These are phyloP conservation scores for Tethea ocularis DNA, from an alignment of 2,888 invertebrate species.

Conservation along the genomic window DNA sequence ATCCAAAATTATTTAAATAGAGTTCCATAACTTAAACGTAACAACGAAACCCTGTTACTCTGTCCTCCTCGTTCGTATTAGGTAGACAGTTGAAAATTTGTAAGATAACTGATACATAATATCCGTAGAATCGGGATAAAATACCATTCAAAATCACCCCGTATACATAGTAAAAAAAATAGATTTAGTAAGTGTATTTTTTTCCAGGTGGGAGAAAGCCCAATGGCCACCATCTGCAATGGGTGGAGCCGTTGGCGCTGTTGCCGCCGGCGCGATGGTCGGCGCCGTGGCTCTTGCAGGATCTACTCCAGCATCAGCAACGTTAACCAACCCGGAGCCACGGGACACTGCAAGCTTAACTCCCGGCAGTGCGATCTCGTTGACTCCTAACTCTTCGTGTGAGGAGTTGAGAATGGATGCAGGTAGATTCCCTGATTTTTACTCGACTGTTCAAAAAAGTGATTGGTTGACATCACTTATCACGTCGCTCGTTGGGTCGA, in stretches of 20 bases:
- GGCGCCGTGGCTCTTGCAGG: slow-evolving; percentile 79
- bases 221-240: slow-evolving; percentile 76
- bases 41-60: too few relatives aligned
- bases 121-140: too few relatives aligned
- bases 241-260: slow-evolving; percentile 71
- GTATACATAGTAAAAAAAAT: too few relatives aligned
- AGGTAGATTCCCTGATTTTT: slow-evolving; percentile 40
- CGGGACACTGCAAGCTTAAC: slow-evolving; percentile 81
- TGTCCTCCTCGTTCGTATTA: too few relatives aligned
- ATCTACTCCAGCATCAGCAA: slow-evolving; percentile 68
- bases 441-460: too few relatives aligned
- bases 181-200: not conserved
- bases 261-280: slow-evolving; percentile 72
- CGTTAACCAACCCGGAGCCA: slow-evolving; percentile 74
- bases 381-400: slow-evolving; percentile 89
- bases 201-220: slow-evolving; percentile 90
- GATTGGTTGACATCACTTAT: too few relatives aligned
- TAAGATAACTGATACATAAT: too few relatives aligned
- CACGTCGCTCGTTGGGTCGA: too few relatives aligned
- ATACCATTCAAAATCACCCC: too few relatives aligned
- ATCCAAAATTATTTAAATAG: too few relatives aligned
- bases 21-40: too few relatives aligned
- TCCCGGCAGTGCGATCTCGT: slow-evolving; percentile 85
- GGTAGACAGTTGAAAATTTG: too few relatives aligned
- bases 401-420: slow-evolving; percentile 85